phyloP scores from a whole-genome alignment of 2,888 invertebrate species.

The Cheilosia variabilis region DNA sequence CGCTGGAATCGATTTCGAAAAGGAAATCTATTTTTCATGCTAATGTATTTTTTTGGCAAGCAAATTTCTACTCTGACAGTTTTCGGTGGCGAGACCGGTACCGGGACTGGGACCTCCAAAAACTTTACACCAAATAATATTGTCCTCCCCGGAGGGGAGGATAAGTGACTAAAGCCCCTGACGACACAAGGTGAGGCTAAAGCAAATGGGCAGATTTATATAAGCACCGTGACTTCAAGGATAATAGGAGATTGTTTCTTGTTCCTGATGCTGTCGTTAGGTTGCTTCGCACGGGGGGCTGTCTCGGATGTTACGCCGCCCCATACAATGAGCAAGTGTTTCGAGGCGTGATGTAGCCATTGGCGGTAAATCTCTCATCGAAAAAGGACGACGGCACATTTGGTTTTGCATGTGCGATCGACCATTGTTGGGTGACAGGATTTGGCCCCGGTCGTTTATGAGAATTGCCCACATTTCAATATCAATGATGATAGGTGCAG shows the following conservation, averaged over 20 bases:
- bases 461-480: conserved; percentile 68
- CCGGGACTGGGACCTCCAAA: conserved; percentile 2
- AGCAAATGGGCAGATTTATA: conserved; percentile 63
- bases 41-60: conserved; percentile 64
- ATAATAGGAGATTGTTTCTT: conserved; percentile 69
- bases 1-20: conserved; percentile 65
- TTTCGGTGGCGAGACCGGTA: conserved; percentile 9
- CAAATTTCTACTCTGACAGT: conserved; percentile 33
- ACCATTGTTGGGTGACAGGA: conserved; percentile 8
- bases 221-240: conserved; percentile 63
- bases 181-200: conserved; percentile 59
- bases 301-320: background rate
- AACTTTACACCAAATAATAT: conserved; percentile 24
- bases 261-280: conserved; percentile 60
- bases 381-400: conserved; percentile 24
- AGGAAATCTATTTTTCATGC: conserved; percentile 75
- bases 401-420: conserved; percentile 44
- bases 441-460: conserved; percentile 39
- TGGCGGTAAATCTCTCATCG: conserved; percentile 38
- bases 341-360: conserved; percentile 47
- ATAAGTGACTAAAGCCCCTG: conserved; percentile 54
- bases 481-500: conserved; percentile 58
- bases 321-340: conserved; percentile 59
- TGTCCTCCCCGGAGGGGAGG: conserved; percentile 34
- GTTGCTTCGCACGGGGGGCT: conserved; percentile 5